These are phyloP conservation scores for Sarcophaga carnaria DNA, from an alignment of 2,888 invertebrate genomes.

Conservation along the genomic window DNA sequence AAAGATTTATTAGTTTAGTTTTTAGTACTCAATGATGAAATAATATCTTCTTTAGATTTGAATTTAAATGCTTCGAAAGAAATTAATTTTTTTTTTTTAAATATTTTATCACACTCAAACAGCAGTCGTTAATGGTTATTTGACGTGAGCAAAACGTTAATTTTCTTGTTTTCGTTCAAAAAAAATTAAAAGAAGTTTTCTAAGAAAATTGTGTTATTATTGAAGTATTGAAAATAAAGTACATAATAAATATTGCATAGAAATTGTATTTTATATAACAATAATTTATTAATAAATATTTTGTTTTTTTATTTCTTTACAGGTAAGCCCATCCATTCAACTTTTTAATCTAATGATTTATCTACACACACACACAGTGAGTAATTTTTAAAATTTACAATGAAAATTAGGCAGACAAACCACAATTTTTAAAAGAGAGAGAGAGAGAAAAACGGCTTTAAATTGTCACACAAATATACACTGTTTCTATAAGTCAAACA, in stretches of 20 bases:
- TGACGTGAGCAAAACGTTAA: conserved; percentile 78
- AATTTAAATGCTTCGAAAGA: conserved; percentile 44
- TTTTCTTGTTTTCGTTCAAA: background rate
- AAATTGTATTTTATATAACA: background rate
- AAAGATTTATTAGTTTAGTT: conserved; percentile 56
- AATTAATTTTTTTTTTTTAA: conserved; percentile 44
- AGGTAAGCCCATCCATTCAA: conserved; percentile 40
- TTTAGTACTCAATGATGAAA: conserved; percentile 69
- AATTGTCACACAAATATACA: background rate
- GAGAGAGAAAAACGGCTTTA: no score
- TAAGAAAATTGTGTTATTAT: background rate
- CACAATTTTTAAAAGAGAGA: no score
- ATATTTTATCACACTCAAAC: conserved; percentile 37
- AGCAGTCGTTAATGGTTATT: conserved; percentile 81
- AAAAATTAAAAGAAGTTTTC: conserved; percentile 33
- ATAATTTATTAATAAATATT: background rate
- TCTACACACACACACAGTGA: background rate
- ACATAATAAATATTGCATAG: no score
- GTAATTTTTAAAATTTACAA: background rate
- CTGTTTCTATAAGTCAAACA: background rate
- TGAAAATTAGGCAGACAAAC: no score
- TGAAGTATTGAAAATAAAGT: background rate
- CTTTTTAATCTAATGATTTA: conserved; percentile 8
- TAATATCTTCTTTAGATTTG: conserved; percentile 53
- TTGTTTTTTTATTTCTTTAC: conserved; percentile 25